A percentile compares a stretch with the other conserved stretches of the same genome.
phyloP scores from a whole-genome alignment of 2,888 invertebrate genomes.

The Tricholauxania praeusta region DNA sequence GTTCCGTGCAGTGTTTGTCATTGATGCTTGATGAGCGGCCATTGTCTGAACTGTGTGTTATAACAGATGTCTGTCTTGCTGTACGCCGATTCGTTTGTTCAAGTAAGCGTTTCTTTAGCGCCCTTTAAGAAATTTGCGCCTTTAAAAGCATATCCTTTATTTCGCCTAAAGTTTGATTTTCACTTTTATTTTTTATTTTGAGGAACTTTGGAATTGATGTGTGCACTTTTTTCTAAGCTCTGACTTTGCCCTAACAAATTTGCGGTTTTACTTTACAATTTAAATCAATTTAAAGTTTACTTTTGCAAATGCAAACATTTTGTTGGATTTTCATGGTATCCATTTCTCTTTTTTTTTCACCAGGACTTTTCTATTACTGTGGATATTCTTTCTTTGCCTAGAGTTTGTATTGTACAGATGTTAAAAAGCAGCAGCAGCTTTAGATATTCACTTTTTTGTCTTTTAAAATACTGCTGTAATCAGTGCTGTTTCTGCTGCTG shows the following conservation, averaged over 20 bases:
- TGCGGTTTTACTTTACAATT: constrained; percentile 42
- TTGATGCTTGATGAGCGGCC: constrained; percentile 52
- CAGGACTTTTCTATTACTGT: background rate
- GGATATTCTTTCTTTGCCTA: background rate
- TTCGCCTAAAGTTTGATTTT: constrained; percentile 38
- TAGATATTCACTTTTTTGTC: too few relatives aligned
- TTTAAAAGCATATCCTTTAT: constrained; percentile 15
- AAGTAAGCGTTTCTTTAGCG: background rate
- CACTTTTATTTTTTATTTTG: constrained; percentile 34
- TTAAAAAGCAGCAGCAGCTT: background rate
- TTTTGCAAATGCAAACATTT: background rate
- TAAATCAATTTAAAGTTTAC: constrained; percentile 43
- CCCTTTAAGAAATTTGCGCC: constrained; percentile 3
- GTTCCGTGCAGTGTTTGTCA: constrained; percentile 33
- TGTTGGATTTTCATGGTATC: background rate
- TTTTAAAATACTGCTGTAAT: too few relatives aligned
- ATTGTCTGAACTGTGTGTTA: constrained; percentile 49
- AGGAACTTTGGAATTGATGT: background rate
- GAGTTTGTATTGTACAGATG: background rate
- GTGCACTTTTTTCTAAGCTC: background rate
- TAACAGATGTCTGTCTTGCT: background rate
- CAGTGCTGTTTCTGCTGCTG: too few relatives aligned
- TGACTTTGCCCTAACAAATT: constrained; percentile 28
- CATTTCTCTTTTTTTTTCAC: background rate
- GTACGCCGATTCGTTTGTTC: background rate